These are phyloP conservation scores for Phallusia fumigata DNA, from an alignment of 23 tunicate genomes.

Conservation along the genomic window DNA sequence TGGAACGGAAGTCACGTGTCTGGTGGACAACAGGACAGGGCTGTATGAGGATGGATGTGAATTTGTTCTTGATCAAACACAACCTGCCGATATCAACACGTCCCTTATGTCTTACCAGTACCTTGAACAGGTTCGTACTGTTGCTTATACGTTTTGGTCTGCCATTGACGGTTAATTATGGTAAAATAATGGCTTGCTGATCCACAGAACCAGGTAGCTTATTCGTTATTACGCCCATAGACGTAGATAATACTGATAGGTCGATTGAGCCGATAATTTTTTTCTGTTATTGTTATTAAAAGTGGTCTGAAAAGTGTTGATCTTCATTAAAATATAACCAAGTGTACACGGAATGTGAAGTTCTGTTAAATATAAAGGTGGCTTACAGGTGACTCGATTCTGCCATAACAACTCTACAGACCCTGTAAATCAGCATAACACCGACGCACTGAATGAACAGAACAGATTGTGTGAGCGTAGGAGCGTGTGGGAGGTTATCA, in stretches of 20 bases:
- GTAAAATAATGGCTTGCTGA: no score
- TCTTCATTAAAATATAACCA: no score
- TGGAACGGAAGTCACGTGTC: background rate
- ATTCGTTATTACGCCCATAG: no score
- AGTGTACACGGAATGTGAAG: background rate
- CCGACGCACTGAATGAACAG: slow-evolving; percentile 77
- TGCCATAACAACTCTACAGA: slow-evolving; percentile 57
- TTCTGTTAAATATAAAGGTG: background rate
- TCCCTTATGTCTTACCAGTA: slow-evolving; percentile 67
- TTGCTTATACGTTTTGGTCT: background rate
- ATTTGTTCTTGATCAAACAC: slow-evolving; percentile 34
- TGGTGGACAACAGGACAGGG: background rate
- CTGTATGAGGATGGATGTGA: slow-evolving; percentile 68
- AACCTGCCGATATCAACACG: slow-evolving; percentile 19
- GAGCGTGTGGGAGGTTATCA: slow-evolving; percentile 72
- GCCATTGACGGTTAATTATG: no score
- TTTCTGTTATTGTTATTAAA: no score
- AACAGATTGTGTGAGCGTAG: slow-evolving; percentile 62
- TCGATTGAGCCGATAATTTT: no score
- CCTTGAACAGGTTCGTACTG: slow-evolving; percentile 22
- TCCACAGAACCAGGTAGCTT: no score
- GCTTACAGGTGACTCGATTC: slow-evolving; percentile 41
- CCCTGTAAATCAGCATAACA: slow-evolving; percentile 47
- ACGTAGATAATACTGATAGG: no score
- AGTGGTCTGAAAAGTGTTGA: no score